Evolutionary conservation across 1,140 invertebrate genomes (phyloP).

Genomic region (Gyrodactylus salaris): DNA sequence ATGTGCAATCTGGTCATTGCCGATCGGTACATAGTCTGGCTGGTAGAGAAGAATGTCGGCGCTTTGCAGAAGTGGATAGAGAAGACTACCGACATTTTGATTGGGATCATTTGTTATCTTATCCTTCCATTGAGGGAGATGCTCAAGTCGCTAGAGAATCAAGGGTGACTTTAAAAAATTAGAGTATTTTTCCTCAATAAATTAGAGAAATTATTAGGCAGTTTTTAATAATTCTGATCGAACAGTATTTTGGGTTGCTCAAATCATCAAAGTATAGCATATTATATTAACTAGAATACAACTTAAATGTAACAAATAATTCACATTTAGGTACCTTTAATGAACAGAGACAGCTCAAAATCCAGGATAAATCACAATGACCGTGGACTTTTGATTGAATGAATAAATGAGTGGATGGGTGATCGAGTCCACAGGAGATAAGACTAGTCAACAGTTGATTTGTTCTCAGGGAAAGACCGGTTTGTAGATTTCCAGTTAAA

Average conservation of each 20-base stretch:
- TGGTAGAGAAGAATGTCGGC: background rate
- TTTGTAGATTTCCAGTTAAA: background rate
- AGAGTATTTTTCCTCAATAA: background rate
- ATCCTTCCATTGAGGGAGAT: background rate
- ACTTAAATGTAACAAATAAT: too few relatives aligned
- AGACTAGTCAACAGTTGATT: background rate
- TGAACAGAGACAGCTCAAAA: slow-evolving; percentile 2
- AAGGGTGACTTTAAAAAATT: background rate
- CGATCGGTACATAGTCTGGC: background rate
- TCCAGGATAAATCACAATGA: background rate
- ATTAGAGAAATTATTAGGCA: background rate
- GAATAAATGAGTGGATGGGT: background rate
- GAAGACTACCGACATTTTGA: background rate
- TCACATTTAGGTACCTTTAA: too few relatives aligned
- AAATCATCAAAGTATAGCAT: too few relatives aligned
- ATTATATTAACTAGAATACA: too few relatives aligned
- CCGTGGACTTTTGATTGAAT: background rate
- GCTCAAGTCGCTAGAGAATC: background rate
- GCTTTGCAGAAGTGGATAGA: background rate
- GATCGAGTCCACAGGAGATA: background rate
- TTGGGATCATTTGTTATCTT: background rate
- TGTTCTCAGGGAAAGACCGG: background rate
- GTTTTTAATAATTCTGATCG: too few relatives aligned
- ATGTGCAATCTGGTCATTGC: slow-evolving; percentile 3
- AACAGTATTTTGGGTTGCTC: too few relatives aligned